These are phyloP conservation scores for Rhipidura dahli DNA, from an alignment of 2,113 vertebrate genomes.

Conservation along the genomic window DNA sequence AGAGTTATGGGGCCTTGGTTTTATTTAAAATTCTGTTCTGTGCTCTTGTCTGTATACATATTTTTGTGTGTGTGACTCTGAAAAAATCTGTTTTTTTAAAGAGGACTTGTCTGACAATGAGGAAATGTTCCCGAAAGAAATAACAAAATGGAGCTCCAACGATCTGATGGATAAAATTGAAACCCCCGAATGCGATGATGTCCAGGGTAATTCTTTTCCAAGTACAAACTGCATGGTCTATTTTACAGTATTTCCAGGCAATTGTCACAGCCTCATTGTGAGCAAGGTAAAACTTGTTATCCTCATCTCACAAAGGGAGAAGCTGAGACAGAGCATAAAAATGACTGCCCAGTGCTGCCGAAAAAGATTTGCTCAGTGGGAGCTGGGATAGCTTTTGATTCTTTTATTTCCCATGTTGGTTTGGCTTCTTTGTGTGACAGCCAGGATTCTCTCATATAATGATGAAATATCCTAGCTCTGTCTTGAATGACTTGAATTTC, in stretches of 20 bases:
- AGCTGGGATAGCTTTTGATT: background rate
- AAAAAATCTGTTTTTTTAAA: constrained; percentile 60
- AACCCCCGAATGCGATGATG: constrained; percentile 80
- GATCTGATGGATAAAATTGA: constrained; percentile 96
- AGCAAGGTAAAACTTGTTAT: constrained; percentile 17
- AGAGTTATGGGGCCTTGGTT: background rate
- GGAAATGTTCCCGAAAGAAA: constrained; percentile 89
- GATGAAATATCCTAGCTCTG: background rate
- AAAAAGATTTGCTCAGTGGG: background rate
- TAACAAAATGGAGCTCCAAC: constrained; percentile 93
- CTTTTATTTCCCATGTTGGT: background rate
- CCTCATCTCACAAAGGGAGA: background rate
- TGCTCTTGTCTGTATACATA: background rate
- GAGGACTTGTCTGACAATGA: constrained; percentile 90
- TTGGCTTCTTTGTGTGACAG: background rate
- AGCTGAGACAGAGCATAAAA: background rate
- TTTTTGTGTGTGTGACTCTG: background rate
- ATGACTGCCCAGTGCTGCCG: background rate
- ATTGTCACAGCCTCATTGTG: background rate
- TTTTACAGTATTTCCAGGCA: background rate
- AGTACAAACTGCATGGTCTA: background rate
- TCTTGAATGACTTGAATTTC: background rate
- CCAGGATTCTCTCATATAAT: background rate
- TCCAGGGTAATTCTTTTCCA: constrained; percentile 68
- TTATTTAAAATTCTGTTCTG: background rate